Percentiles rank a stretch among this genome's conserved stretches.
phyloP scores from a whole-genome alignment of 2,113 vertebrate genomes.

The Corythoichthys haematopterus region DNA sequence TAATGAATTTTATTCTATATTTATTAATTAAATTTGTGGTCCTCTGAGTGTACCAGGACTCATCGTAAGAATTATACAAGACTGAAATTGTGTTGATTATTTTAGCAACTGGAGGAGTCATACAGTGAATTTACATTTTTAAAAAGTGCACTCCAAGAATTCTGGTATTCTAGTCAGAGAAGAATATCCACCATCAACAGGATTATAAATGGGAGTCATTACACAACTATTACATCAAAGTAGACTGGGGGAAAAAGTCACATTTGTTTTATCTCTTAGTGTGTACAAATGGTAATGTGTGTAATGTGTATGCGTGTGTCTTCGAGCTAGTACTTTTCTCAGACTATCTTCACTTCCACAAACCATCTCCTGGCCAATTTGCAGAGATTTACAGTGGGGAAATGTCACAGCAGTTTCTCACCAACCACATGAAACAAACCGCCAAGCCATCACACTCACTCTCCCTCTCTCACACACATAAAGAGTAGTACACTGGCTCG shows the following conservation, averaged over 20 bases:
- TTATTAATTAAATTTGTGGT: too few species aligned
- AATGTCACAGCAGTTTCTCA: constrained; percentile 67
- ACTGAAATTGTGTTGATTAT: background rate
- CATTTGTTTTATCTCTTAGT: constrained; percentile 21
- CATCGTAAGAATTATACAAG: background rate
- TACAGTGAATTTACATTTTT: too few species aligned
- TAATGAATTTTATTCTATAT: too few species aligned
- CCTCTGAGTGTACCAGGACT: background rate
- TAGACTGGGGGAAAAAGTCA: background rate
- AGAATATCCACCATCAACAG: background rate
- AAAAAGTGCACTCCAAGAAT: background rate
- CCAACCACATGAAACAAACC: constrained; percentile 60
- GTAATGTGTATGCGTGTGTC: constrained; percentile 1
- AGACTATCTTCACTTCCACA: constrained; percentile 50
- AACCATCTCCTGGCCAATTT: constrained; percentile 52
- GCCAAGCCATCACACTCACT: constrained; percentile 26
- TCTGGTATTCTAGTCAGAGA: background rate
- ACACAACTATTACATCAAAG: background rate
- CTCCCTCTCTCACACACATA: constrained; percentile 13
- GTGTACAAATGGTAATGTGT: background rate
- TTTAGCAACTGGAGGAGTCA: background rate
- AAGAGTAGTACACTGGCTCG: background rate
- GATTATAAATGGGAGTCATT: background rate
- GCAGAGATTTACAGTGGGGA: constrained; percentile 53
- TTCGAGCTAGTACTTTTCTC: constrained; percentile 33